Conservation (phyloP, 2,113 vertebrate species). For the Malurus cyaneus region DNA sequence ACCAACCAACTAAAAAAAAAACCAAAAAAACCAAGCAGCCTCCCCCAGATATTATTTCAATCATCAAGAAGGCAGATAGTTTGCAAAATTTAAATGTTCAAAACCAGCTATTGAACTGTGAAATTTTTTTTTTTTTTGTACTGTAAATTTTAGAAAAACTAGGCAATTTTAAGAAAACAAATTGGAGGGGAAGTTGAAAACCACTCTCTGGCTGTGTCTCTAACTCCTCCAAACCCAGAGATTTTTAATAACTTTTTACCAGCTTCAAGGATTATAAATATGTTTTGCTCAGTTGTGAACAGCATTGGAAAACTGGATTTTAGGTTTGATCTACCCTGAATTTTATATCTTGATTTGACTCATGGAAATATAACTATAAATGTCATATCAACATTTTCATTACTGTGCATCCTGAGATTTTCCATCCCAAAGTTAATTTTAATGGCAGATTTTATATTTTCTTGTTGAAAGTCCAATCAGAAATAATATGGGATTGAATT, state of each 20-base stretch:
- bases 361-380: neutral
- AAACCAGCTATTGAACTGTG: neutral
- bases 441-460: neutral
- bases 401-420: neutral
- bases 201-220: neutral
- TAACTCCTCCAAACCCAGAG: neutral
- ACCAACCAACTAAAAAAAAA: neutral
- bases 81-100: neutral
- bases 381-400: neutral
- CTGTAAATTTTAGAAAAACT: neutral
- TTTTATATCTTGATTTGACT: neutral
- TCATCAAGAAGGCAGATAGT: neutral
- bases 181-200: neutral
- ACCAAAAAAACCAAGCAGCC: accelerated
- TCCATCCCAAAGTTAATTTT: neutral
- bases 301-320: neutral
- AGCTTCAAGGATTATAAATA: neutral
- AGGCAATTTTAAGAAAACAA: neutral
- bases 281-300: neutral
- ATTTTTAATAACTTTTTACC: neutral
- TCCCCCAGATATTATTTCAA: neutral
- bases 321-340: neutral
- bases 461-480: neutral
- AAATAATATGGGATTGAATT: neutral
- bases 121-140: neutral